A percentile compares a stretch with the other conserved stretches of the same genome.
Evolutionary conservation across 2,888 invertebrate genomes (phyloP).

Genomic region (Catocala nupta): DNA sequence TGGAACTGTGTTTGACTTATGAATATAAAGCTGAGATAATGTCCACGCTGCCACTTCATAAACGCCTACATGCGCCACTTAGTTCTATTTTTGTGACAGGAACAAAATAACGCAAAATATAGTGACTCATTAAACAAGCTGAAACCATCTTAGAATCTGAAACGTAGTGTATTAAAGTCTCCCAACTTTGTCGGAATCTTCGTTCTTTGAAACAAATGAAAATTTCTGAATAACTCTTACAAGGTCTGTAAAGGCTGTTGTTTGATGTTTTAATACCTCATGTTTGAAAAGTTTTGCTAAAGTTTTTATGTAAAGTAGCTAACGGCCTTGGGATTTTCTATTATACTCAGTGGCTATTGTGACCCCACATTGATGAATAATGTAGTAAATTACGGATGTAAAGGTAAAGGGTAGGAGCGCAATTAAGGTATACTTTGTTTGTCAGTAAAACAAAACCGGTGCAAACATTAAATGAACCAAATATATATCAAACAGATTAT

Average conservation of each 20-base stretch:
- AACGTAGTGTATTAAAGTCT: constrained; percentile 16
- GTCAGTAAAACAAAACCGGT: background rate
- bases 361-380: constrained; percentile 8
- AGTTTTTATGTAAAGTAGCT: constrained; percentile 18
- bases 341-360: constrained; percentile 10
- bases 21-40: no score
- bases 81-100: no score
- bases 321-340: constrained; percentile 7
- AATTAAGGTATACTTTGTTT: constrained; percentile 4
- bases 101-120: background rate
- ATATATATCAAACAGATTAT: background rate
- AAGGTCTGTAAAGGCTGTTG: constrained; percentile 20
- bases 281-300: constrained; percentile 18
- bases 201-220: constrained; percentile 35
- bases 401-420: background rate
- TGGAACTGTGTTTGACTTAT: no score
- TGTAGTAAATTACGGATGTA: constrained; percentile 13
- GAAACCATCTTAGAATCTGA: constrained; percentile 11
- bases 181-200: constrained; percentile 20
- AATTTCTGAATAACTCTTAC: constrained; percentile 29
- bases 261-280: constrained; percentile 31
- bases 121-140: background rate
- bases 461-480: background rate
- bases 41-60: no score
- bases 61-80: no score